A percentile compares a stretch with the other conserved stretches of the same genome.
These are phyloP conservation scores for Ciconia nigra DNA, from an alignment of 2,797 vertebrate genomes.

Conservation along the genomic window DNA sequence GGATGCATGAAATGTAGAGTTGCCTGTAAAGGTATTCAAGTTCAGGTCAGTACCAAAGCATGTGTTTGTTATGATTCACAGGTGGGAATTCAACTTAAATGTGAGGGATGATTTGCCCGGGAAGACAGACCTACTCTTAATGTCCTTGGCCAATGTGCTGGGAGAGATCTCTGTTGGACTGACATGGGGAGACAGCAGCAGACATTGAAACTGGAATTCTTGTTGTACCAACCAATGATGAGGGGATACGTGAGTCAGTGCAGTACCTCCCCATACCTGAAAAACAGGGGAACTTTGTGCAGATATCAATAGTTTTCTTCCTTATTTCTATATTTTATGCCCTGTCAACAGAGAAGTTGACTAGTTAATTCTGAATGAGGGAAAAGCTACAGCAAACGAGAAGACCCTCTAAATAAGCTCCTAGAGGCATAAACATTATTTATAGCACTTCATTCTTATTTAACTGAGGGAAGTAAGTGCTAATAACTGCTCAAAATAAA, in stretches of 20 bases:
- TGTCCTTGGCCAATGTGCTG: background rate
- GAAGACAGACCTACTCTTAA: background rate
- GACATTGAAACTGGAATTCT: background rate
- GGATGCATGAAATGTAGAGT: background rate
- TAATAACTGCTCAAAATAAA: constrained; percentile 25
- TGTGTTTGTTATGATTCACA: background rate
- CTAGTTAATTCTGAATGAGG: background rate
- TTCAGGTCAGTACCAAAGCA: background rate
- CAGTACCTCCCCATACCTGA: background rate
- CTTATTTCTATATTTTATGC: background rate
- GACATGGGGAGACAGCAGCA: background rate
- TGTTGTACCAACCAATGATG: background rate
- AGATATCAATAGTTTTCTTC: background rate
- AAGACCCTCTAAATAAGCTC: background rate
- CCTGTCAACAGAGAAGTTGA: background rate
- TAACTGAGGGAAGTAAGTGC: constrained; percentile 27
- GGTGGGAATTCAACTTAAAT: background rate
- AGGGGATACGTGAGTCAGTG: background rate
- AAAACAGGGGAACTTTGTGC: background rate
- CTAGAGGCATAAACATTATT: constrained; percentile 8
- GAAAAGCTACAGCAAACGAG: background rate
- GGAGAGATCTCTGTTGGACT: background rate
- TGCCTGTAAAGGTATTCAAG: background rate
- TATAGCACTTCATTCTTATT: background rate
- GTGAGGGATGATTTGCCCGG: background rate